Conservation (phyloP, 2,797 vertebrate genomes). For the Buceros bicornis region DNA sequence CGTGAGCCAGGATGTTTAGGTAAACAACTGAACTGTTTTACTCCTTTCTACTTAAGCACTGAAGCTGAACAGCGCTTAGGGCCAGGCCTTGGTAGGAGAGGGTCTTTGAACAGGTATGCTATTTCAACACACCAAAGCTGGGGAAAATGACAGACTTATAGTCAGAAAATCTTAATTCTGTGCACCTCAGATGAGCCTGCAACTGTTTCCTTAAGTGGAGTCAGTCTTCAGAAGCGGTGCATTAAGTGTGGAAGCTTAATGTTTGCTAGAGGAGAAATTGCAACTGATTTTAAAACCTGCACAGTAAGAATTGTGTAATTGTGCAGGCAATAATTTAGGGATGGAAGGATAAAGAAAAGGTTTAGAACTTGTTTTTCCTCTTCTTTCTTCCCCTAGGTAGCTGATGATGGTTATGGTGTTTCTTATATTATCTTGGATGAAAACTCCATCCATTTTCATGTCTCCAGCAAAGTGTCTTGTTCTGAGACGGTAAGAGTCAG, state of each 20-base stretch:
- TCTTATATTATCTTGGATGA: conserved; percentile 94
- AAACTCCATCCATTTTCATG: conserved; percentile 91
- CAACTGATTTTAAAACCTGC: background rate
- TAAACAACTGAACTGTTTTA: background rate
- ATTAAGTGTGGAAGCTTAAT: background rate
- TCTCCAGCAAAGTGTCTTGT: conserved; percentile 95
- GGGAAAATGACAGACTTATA: background rate
- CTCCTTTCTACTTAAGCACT: background rate
- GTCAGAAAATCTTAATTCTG: background rate
- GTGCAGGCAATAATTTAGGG: background rate
- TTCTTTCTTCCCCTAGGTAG: conserved; percentile 83
- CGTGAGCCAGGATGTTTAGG: background rate
- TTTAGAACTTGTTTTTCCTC: background rate
- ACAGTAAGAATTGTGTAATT: background rate
- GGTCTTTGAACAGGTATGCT: background rate
- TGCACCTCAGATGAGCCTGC: background rate
- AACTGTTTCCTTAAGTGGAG: background rate
- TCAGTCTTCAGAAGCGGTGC: background rate
- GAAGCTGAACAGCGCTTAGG: background rate
- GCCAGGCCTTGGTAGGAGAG: background rate
- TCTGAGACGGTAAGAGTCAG: conserved; percentile 89
- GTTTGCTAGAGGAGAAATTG: background rate
- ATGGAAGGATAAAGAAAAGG: background rate
- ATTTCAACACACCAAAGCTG: background rate
- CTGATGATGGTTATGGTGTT: conserved; percentile 96